Conservation (phyloP, 2,113 vertebrate genomes). For the Bos taurus region DNA sequence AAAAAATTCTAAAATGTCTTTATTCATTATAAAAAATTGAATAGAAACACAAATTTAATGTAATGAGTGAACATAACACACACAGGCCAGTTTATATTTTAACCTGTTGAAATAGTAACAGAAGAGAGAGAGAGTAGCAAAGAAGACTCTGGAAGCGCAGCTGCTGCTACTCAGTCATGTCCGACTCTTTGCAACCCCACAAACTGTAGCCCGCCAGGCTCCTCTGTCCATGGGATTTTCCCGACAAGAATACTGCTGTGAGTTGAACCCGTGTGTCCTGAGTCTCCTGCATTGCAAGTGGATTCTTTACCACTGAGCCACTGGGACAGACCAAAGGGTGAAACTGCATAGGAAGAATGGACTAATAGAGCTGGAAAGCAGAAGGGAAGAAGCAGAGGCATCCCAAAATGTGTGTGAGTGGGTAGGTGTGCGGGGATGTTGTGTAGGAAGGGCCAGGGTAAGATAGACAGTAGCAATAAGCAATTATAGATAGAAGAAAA, state of each 20-base stretch:
- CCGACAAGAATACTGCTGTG: rapidly evolving
- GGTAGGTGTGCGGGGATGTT: neutral
- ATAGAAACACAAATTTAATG: neutral
- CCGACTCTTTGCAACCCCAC: neutral
- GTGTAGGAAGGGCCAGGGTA: neutral
- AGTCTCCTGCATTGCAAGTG: neutral
- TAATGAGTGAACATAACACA: neutral
- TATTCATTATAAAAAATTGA: neutral
- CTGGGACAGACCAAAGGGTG: neutral
- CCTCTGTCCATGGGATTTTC: neutral
- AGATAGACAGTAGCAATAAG: neutral
- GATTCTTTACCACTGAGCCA: neutral
- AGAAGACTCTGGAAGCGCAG: neutral
- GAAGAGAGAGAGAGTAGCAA: neutral
- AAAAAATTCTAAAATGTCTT: conserved; percentile 22
- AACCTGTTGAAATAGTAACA: neutral
- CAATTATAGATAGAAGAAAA: neutral
- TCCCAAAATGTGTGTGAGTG: neutral
- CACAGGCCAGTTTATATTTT: neutral
- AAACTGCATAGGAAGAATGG: neutral
- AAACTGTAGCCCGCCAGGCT: neutral
- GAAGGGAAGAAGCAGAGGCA: neutral
- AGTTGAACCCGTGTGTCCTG: neutral
- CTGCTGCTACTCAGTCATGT: neutral
- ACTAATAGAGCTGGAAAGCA: neutral